Evolutionary conservation across 2,888 invertebrate species (phyloP).

Genomic region (Plebejus melissa): DNA sequence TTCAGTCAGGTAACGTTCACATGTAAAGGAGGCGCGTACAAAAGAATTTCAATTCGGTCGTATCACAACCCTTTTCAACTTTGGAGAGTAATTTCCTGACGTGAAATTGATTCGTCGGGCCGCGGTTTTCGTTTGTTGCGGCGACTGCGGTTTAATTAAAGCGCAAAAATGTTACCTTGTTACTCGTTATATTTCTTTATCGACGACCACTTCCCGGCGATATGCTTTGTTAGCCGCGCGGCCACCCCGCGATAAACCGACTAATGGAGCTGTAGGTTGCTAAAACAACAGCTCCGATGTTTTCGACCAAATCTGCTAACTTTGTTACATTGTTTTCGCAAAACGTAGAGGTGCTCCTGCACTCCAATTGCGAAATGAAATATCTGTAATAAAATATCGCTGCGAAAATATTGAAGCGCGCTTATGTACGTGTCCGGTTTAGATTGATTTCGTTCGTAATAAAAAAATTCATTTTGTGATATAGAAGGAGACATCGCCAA

Average conservation of each 20-base stretch:
- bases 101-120: conserved; percentile 74
- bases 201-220: conserved; percentile 32
- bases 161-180: conserved; percentile 40
- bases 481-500: background rate
- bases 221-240: conserved; percentile 35
- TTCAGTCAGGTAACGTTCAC: conserved; percentile 69
- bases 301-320: conserved; percentile 31
- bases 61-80: conserved; percentile 45
- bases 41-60: conserved; percentile 76
- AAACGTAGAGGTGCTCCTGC: background rate
- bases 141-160: conserved; percentile 66
- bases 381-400: conserved; percentile 27
- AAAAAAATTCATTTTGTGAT: background rate
- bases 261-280: conserved; percentile 39
- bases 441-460: background rate
- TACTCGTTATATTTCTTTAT: conserved; percentile 39
- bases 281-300: conserved; percentile 41
- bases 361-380: conserved; percentile 12
- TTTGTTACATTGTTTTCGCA: conserved; percentile 30
- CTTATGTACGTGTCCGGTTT: background rate
- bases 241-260: conserved; percentile 41
- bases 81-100: conserved; percentile 72
- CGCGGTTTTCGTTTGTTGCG: conserved; percentile 67
- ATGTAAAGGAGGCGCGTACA: conserved; percentile 66
- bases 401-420: conserved; percentile 20